Evolutionary conservation across 2,797 vertebrate species (phyloP).

Genomic region (Cottoperca gobio): DNA sequence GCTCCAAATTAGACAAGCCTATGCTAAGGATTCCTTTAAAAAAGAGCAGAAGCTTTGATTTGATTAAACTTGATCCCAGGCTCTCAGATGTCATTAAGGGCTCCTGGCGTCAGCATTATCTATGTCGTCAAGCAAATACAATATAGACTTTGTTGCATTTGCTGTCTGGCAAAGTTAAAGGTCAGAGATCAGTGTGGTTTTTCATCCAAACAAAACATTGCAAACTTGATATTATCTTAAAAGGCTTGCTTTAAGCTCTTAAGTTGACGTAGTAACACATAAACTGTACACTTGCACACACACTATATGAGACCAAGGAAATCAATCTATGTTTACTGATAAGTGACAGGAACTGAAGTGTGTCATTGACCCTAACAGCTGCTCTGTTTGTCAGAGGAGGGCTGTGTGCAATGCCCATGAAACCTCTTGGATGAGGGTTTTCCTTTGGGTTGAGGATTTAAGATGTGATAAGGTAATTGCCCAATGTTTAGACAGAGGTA

Average conservation of each 20-base stretch:
- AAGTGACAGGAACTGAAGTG: conserved; percentile 62
- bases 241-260: conserved; percentile 50
- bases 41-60: conserved; percentile 65
- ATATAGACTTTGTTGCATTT: conserved; percentile 68
- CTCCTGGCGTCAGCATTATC: conserved; percentile 76
- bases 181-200: conserved; percentile 62
- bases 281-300: conserved; percentile 18
- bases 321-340: conserved; percentile 72
- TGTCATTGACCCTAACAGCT: conserved; percentile 76
- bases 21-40: conserved; percentile 36
- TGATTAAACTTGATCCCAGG: conserved; percentile 66
- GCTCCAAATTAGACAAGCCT: conserved; percentile 13
- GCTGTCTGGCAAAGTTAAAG: conserved; percentile 51
- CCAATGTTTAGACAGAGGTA: conserved; percentile 73
- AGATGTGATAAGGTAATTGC: conserved; percentile 77
- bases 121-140: conserved; percentile 70
- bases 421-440: conserved; percentile 45
- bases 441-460: conserved; percentile 56
- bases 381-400: conserved; percentile 58
- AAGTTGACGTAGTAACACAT: conserved; percentile 47
- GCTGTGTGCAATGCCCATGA: conserved; percentile 49
- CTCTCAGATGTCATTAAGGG: conserved; percentile 72
- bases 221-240: conserved; percentile 69
- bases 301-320: conserved; percentile 51
- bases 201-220: conserved; percentile 63